phyloP scores from a whole-genome alignment of 1,140 invertebrate species.

The Monochamus saltuarius region DNA sequence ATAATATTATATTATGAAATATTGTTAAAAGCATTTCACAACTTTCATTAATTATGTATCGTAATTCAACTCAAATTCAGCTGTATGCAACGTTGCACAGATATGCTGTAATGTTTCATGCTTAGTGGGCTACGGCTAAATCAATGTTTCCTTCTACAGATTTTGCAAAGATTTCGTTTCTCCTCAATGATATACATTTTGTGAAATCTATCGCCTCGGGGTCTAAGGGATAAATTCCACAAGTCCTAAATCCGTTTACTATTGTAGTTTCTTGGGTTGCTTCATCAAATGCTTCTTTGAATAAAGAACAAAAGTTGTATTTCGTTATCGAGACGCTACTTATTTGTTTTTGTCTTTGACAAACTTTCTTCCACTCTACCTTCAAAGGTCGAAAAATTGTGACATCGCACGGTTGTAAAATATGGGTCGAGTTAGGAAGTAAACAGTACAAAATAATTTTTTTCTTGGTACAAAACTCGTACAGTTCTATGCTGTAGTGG shows the following conservation, averaged over 20 bases:
- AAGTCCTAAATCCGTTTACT: constrained; percentile 46
- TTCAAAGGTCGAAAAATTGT: constrained; percentile 46
- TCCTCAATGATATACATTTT: no score
- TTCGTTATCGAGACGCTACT: constrained; percentile 19
- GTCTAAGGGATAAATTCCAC: constrained; percentile 49
- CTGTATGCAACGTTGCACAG: no score
- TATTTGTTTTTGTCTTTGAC: constrained; percentile 14
- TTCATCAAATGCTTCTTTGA: constrained; percentile 41
- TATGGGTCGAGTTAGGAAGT: constrained; percentile 50
- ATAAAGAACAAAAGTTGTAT: constrained; percentile 39
- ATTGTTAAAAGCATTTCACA: no score
- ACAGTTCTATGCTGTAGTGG: constrained; percentile 46
- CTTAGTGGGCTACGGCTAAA: no score
- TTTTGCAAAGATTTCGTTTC: no score
- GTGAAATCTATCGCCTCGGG: neutral
- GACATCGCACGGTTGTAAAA: constrained; percentile 51
- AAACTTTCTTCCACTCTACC: constrained; percentile 35
- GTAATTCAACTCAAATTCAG: no score
- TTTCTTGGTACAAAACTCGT: constrained; percentile 47
- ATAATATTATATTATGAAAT: no score
- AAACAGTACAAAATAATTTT: constrained; percentile 46
- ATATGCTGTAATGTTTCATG: no score
- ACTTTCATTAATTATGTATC: no score
- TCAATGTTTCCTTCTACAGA: no score
- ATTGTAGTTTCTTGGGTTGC: constrained; percentile 31